These are phyloP conservation scores for Prionace glauca DNA, from an alignment of 2,797 vertebrate species.

Conservation along the genomic window DNA sequence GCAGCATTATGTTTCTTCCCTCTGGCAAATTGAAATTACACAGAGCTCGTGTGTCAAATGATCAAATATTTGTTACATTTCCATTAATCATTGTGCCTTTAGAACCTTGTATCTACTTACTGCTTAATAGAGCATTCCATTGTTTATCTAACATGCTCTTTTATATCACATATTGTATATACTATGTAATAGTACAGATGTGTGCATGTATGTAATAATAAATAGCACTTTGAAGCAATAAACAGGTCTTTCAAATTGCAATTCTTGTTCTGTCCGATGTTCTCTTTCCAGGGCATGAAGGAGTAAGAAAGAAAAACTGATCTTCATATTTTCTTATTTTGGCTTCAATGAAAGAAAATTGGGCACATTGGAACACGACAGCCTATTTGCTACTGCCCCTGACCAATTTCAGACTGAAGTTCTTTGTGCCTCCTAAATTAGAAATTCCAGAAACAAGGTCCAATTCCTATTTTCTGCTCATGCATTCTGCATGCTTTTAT, in stretches of 20 bases:
- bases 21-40: constrained; percentile 31
- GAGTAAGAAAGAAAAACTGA: not conserved
- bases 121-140: not conserved
- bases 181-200: not conserved
- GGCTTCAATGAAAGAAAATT: not conserved
- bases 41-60: not conserved
- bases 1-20: not conserved
- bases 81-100: constrained; percentile 27
- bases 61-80: constrained; percentile 30
- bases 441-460: not conserved
- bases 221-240: not conserved
- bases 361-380: not conserved
- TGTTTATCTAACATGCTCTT: not conserved
- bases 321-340: not conserved
- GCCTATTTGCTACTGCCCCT: not conserved
- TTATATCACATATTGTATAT: not conserved
- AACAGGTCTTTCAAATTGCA: not conserved
- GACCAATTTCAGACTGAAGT: not conserved
- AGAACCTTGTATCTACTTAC: constrained; percentile 1
- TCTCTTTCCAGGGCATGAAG: not conserved
- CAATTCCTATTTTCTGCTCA: not conserved
- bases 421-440: not conserved
- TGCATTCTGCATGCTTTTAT: not conserved
- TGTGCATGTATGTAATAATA: not conserved
- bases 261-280: not conserved